Base-by-base conservation (phyloP, 2,113 vertebrate species). In the Ranitomeya imitator region DNA sequence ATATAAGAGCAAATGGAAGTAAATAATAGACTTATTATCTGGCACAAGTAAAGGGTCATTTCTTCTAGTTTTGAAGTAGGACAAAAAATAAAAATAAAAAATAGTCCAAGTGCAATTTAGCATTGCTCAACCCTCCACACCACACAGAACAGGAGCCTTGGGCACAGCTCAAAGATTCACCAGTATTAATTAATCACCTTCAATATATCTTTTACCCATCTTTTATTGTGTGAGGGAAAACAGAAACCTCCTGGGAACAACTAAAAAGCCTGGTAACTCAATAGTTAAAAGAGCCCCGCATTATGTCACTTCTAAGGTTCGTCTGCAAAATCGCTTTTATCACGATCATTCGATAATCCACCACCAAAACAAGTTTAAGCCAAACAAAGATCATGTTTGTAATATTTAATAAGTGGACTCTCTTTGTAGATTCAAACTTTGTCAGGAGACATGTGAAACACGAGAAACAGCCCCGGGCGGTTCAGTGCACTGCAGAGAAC, bases 351-450 rank as follows among this genome's bases (percentile, higher is more conserved):
- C n/a, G 14, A 37, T 80, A 80, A 87, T 80, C 86, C 77, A 26
- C 86, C n/a, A 54, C 63, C 37, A 79, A 79, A 80, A 87, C 86
- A 87, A 80, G 86, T 80, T 59, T 87, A 79, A 87, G 79, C 86
- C 77, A 80, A 69, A 80, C 77, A 80, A 54, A 78, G 59, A 69
- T 67, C 63, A 55, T 80, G 63, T 87, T 80, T 80, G 52, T 31
- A 87, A 80, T 87, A 87, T 71, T 69, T 80, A 37, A 71, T 80
- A 31, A 14, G 21, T 77, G 71, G 77, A 18, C 45, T 80, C 51
- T 65, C 85, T 54, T 87, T 87, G 77, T 87, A 57, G 76, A 79
- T 86, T 79, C 54, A 45, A 26, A 51, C 60, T 51, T 60, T 63
- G 71, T 73, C 73, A 76, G 73, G 45, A 76, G 69, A 26, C 52